phyloP scores from a whole-genome alignment of 2,797 vertebrate species.

The Sibirionetta formosa region DNA sequence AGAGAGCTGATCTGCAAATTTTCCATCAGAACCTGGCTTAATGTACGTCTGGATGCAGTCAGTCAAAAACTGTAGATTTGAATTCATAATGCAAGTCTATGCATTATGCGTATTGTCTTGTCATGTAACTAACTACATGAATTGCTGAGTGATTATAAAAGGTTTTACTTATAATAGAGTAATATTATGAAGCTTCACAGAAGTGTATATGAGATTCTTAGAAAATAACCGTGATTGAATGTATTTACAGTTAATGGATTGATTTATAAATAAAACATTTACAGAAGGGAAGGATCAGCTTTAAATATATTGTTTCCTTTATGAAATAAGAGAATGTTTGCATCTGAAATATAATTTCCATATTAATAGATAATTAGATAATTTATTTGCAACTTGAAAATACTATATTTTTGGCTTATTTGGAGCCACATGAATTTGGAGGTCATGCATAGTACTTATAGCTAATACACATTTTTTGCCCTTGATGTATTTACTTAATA shows the following conservation, averaged over 20 bases:
- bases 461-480: background rate
- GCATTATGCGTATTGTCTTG: conserved; percentile 14
- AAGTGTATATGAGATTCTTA: background rate
- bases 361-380: background rate
- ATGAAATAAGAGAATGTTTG: conserved; percentile 16
- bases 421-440: background rate
- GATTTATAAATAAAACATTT: conserved; percentile 1
- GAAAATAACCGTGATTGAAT: background rate
- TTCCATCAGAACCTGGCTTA: background rate
- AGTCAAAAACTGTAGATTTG: background rate
- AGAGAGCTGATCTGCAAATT: background rate
- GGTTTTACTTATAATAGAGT: background rate
- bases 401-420: background rate
- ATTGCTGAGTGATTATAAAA: background rate
- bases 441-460: background rate
- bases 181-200: background rate
- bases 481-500: background rate
- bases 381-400: conserved; percentile 3
- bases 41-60: background rate
- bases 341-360: conserved; percentile 8
- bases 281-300: background rate
- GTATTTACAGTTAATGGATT: background rate
- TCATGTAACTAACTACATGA: background rate
- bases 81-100: background rate
- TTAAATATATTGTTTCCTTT: background rate